Evolutionary conservation across 2,888 invertebrate species (phyloP), one percentile per base, ranked within the genome.

Genomic region (Scotopteryx bipunctaria): DNA sequence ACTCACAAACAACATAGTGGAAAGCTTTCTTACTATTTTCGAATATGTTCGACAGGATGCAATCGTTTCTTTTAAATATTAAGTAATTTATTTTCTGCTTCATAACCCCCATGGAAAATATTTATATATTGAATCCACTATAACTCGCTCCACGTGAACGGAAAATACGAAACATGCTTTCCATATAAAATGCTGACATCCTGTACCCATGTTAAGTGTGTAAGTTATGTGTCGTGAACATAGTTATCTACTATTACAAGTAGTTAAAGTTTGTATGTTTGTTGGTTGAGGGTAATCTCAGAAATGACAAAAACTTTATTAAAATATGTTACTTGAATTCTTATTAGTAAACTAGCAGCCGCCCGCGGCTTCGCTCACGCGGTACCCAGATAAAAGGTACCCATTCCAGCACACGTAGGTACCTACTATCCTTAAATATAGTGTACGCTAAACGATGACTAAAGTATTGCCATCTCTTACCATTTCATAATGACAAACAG

Each of bases 161-260:
- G 44, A 51, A 51, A 51, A 35, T 40, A 52, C 36, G 44, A 50
- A 44, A 50, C 50, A 52, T 45, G 35, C 41, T 36, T 36, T 41
- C 31, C 41, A 45, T 52, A 52, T 40, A 44, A 51, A 44, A 51
- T 41, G 21, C 46, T 25, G 29, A 35, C 51, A 46, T 46, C 41
- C 51, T 52, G 40, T 45, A 27, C 27, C 9, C 11, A 29, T 19
- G 27, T 27, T 15, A 40, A 13, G 3, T 25, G 25, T 25, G 3
- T 9, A 25, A n/a, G 6, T 27, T 9, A 9, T 8, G 9, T 8
- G 8, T 27, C 11, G 8, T 27, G 11, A 5, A 19, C 5, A 6
- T 19, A 19, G 19, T 4, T 19, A 19, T 19, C 5, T 6, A 19
- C 5, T 19, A n/a, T n/a, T n/a, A n/a, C n/a, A n/a, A n/a, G n/a